Evolutionary conservation across 2,888 invertebrate genomes (phyloP).

Genomic region (Trissolcus brochymenae): DNA sequence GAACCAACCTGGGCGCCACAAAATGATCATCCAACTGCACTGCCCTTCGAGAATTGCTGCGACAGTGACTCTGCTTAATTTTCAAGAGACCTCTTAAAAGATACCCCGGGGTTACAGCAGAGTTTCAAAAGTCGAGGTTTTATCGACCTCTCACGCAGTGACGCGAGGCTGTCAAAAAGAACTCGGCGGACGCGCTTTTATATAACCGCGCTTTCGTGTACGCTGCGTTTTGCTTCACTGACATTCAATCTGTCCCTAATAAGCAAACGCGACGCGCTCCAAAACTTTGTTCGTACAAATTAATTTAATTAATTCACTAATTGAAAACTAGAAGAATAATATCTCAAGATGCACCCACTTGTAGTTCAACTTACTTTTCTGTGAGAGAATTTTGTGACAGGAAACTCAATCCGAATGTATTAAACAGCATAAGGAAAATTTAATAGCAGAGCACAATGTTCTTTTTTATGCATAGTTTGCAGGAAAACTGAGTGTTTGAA

Average conservation of each 20-base stretch:
- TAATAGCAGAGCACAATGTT: no score
- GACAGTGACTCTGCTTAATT: conserved; percentile 34
- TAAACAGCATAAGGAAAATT: not conserved
- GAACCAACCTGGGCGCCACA: conserved; percentile 16
- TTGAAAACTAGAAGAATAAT: conserved; percentile 15
- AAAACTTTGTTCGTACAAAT: conserved; percentile 16
- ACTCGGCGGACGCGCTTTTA: conserved; percentile 10
- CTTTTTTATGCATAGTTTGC: not conserved
- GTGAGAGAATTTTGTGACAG: not conserved
- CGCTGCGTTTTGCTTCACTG: conserved; percentile 16
- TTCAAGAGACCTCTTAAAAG: conserved; percentile 46
- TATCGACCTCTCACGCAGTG: conserved; percentile 23
- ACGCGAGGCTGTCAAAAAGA: conserved; percentile 8
- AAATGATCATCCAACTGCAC: conserved; percentile 45
- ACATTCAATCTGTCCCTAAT: conserved; percentile 27
- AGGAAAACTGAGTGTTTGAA: no score
- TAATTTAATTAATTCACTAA: conserved; percentile 20
- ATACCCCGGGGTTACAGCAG: conserved; percentile 11
- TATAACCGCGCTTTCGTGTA: conserved; percentile 23
- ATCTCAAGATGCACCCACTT: not conserved
- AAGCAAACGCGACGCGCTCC: conserved; percentile 18
- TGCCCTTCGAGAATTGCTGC: conserved; percentile 35
- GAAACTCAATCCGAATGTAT: not conserved
- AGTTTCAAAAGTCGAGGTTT: conserved; percentile 44
- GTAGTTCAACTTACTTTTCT: not conserved